Evolutionary conservation across 1,140 invertebrate species (phyloP).

Genomic region (Conopomorpha cramerella): DNA sequence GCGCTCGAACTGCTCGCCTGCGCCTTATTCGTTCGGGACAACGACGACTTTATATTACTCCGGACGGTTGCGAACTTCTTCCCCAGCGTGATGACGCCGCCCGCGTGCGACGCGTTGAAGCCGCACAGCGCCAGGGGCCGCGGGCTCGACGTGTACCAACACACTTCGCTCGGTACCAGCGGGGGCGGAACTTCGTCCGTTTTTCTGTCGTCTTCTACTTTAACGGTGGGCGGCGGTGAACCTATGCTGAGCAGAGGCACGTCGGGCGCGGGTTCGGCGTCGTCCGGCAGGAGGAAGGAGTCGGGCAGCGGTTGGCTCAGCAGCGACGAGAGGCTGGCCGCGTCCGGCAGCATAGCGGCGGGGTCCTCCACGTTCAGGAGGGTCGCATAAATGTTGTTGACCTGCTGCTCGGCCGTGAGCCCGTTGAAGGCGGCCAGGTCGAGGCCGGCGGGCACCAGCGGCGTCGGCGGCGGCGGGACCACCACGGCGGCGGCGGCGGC

Average conservation of each 20-base stretch:
- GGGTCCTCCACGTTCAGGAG: slow-evolving; percentile 36
- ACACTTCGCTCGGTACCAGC: slow-evolving; percentile 35
- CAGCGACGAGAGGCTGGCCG: slow-evolving; percentile 29
- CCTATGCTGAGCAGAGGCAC: slow-evolving; percentile 7
- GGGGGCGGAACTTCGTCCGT: slow-evolving; percentile 23
- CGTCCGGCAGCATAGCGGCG: slow-evolving; percentile 25
- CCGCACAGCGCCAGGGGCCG: slow-evolving; percentile 53
- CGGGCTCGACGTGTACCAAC: slow-evolving; percentile 45
- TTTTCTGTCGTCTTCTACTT: too few species aligned
- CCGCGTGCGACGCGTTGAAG: slow-evolving; percentile 48
- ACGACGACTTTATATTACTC: slow-evolving; percentile 45
- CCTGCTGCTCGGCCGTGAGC: slow-evolving; percentile 36
- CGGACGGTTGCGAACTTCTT: slow-evolving; percentile 48
- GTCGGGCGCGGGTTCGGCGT: slow-evolving; percentile 19
- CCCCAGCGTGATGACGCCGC: slow-evolving; percentile 39
- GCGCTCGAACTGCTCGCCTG: slow-evolving; percentile 16
- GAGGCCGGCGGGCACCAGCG: slow-evolving; percentile 12
- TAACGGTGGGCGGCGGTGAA: slow-evolving; percentile 3
- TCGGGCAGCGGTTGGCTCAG: slow-evolving; percentile 26
- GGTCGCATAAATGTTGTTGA: slow-evolving; percentile 41
- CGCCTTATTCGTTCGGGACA: slow-evolving; percentile 28
- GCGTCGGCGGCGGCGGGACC: slow-evolving; percentile 6
- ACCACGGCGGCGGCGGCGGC: slow-evolving; percentile 7
- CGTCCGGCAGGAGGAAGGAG: slow-evolving; percentile 30
- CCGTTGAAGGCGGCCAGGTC: slow-evolving; percentile 33